Conservation (phyloP, 2,113 vertebrate species). For the Arenaria interpres region DNA sequence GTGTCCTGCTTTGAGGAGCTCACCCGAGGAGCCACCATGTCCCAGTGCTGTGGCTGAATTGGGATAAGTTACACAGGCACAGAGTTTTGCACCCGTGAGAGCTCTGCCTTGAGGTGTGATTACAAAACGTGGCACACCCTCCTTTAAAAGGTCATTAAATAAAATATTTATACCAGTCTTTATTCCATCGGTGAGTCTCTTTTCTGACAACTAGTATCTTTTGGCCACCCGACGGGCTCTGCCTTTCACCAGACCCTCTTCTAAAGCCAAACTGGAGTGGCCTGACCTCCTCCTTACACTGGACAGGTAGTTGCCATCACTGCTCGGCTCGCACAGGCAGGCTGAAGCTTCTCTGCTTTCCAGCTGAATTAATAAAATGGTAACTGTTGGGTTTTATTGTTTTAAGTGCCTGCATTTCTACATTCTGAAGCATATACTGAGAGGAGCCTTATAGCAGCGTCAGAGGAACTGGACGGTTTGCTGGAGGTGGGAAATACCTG, state of each 20-base stretch:
- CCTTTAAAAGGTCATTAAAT: not conserved
- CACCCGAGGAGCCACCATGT: fast-evolving
- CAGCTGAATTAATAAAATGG: not conserved
- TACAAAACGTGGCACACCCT: too few relatives aligned
- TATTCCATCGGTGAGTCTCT: not conserved
- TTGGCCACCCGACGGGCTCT: not conserved
- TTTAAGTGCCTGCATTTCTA: too few relatives aligned
- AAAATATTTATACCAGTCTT: not conserved
- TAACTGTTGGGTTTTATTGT: not conserved
- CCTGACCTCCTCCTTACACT: not conserved
- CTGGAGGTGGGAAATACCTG: not conserved
- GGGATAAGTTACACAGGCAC: fast-evolving
- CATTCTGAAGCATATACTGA: not conserved
- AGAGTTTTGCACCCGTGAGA: not conserved
- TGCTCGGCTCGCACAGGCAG: not conserved
- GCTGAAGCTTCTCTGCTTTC: not conserved
- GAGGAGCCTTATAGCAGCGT: not conserved
- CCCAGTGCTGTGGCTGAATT: fast-evolving
- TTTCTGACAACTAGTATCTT: not conserved
- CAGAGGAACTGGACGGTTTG: not conserved
- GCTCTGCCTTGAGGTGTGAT: not conserved
- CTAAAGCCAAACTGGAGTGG: not conserved
- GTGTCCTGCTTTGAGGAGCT: too few relatives aligned
- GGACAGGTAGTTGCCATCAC: not conserved
- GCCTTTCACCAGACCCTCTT: not conserved